Evolutionary conservation across 2,113 vertebrate genomes (phyloP), one percentile per base, ranked within the genome.

Genomic region (Fulica atra): DNA sequence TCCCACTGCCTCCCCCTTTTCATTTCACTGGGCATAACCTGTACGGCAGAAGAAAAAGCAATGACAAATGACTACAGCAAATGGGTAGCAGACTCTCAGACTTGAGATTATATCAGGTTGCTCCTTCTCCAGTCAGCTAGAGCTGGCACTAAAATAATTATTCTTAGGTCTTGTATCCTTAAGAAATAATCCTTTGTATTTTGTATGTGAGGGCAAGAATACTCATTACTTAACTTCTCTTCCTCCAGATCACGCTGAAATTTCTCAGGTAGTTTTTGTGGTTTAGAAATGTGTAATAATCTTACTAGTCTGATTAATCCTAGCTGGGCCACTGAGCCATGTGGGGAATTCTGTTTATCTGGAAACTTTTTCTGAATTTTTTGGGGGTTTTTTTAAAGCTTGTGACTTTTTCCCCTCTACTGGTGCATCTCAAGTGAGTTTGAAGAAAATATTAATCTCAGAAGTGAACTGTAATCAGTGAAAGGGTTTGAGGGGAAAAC

Each of bases 171-270:
- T 76, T 91, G 78, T 65, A 40, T 65, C n/a, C 71, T 81, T 74
- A 56, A 92, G 71, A 93, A 96, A 73, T 33, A 76, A 78, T 48
- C 8, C 10, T 89, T 91, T 88, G 35, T 71, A n/a, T 89, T 86
- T 79, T 36, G 69, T 74, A 57, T 51, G 9, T 53, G 36, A 69
- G 51, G 18, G 14, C 16, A 89, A 74, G n/a, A 38, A 60, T 54
- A 35, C 14, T 60, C 26, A 57, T 50, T 63, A 23, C 20, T 84
- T 77, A 63, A 53, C 13, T 81, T 72, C 59, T 73, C n/a, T 73
- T 87, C 17, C 4, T 72, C 35, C 24, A 65, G 54, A 46, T 71
- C 36, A n/a, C 16, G 35, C 7, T 74, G 57, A 84, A 88, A 81
- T 65, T 65, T 88, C 72, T 90, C 44, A 76, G 35, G 46, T 42